A percentile compares a stretch with the other conserved stretches of the same genome.
Evolutionary conservation across 2,888 invertebrate genomes (phyloP).

Genomic region (Acholoe squamosa): DNA sequence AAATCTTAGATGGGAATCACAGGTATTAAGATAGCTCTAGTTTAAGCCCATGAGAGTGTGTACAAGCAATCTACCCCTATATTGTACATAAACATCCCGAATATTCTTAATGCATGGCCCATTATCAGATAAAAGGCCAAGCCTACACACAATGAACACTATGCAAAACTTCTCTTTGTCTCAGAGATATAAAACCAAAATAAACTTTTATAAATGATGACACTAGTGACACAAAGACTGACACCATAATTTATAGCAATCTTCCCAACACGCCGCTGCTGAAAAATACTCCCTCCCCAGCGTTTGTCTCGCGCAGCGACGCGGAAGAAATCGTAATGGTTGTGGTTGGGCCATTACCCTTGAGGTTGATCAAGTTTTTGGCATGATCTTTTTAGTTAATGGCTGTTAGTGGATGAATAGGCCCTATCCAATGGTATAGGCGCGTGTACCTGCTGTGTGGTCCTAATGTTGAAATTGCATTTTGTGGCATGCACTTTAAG

Average conservation of each 20-base stretch:
- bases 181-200: too few relatives aligned
- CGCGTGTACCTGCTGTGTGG: slow-evolving; percentile 12
- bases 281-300: neutral
- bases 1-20: too few relatives aligned
- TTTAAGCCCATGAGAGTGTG: too few relatives aligned
- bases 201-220: neutral
- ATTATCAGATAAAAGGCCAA: too few relatives aligned
- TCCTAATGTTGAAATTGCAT: too few relatives aligned
- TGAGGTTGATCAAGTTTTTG: slow-evolving; percentile 12
- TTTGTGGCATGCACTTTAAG: too few relatives aligned
- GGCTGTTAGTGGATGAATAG: neutral
- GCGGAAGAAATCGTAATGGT: slow-evolving; percentile 22
- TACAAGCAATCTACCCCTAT: too few relatives aligned
- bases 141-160: too few relatives aligned
- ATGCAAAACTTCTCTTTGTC: too few relatives aligned
- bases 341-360: neutral
- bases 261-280: neutral
- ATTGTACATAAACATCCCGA: too few relatives aligned
- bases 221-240: slow-evolving; percentile 8
- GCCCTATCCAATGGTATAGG: neutral
- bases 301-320: neutral
- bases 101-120: too few relatives aligned
- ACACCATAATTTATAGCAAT: neutral
- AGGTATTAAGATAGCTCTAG: too few relatives aligned
- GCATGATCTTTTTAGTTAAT: slow-evolving; percentile 8